phyloP scores from a whole-genome alignment of 2,888 invertebrate genomes.

The Cheilosia urbana region DNA sequence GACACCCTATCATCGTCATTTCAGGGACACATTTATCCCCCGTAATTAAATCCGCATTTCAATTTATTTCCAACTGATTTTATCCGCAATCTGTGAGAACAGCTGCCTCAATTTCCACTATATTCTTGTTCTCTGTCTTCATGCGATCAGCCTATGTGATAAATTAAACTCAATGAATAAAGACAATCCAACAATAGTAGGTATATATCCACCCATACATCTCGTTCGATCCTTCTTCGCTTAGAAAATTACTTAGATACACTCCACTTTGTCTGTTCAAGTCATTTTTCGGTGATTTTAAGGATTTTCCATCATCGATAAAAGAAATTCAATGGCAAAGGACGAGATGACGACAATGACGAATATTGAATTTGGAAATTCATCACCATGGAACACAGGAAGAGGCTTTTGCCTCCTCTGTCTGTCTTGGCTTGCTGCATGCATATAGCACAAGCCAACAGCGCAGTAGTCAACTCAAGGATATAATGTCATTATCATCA shows the following conservation, averaged over 20 bases:
- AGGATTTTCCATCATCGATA: constrained; percentile 71
- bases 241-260: constrained; percentile 62
- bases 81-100: constrained; percentile 43
- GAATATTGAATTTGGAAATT: constrained; percentile 73
- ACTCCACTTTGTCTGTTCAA: constrained; percentile 52
- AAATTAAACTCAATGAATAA: constrained; percentile 66
- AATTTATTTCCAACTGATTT: constrained; percentile 70
- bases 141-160: constrained; percentile 57
- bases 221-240: background rate
- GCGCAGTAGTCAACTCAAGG: constrained; percentile 29
- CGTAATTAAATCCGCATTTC: constrained; percentile 67
- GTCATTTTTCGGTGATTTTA: constrained; percentile 74
- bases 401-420: background rate
- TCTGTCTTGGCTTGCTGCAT: constrained; percentile 5
- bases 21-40: constrained; percentile 23
- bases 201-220: background rate
- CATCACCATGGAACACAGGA: constrained; percentile 50
- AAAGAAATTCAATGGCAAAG: constrained; percentile 62
- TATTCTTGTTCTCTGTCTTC: constrained; percentile 15
- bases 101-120: constrained; percentile 50
- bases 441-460: background rate
- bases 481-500: constrained; percentile 69
- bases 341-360: constrained; percentile 43
- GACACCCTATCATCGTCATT: constrained; percentile 40
- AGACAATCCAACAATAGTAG: no score